A percentile compares a stretch with the other conserved stretches of the same genome.
Evolutionary conservation across 2,888 invertebrate genomes (phyloP).

Genomic region (Calliphora vomitoria): DNA sequence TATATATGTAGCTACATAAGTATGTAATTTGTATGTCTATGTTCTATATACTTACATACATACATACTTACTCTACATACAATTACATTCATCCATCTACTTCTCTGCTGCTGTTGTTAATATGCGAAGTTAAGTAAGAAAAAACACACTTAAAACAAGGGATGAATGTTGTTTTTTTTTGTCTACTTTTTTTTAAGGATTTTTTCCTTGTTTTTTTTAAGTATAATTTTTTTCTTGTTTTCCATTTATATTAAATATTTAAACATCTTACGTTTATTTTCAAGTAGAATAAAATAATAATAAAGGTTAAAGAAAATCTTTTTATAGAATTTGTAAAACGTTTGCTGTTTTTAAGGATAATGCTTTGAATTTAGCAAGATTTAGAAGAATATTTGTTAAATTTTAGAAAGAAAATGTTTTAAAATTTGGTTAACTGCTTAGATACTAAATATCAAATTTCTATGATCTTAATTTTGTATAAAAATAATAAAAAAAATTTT

Average conservation of each 20-base stretch:
- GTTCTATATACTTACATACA: background rate
- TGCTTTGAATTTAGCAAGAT: too few relatives aligned
- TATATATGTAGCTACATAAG: too few relatives aligned
- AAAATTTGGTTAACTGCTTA: too few relatives aligned
- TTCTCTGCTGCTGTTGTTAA: background rate
- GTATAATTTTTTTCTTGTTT: slow-evolving; percentile 14
- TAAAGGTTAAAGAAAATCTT: background rate
- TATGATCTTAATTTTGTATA: too few relatives aligned
- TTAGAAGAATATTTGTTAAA: too few relatives aligned
- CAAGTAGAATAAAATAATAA: background rate
- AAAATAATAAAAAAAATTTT: too few relatives aligned
- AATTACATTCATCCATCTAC: background rate
- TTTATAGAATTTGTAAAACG: background rate
- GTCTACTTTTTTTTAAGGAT: background rate
- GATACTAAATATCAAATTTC: too few relatives aligned
- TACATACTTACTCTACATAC: background rate
- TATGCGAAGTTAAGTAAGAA: slow-evolving; percentile 24
- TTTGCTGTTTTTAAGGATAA: background rate
- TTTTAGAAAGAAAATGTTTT: too few relatives aligned
- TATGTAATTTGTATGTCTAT: background rate
- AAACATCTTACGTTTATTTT: slow-evolving; percentile 46
- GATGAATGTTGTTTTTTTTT: slow-evolving; percentile 41
- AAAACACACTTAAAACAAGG: slow-evolving; percentile 44
- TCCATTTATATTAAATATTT: slow-evolving; percentile 55
- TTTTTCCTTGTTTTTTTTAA: slow-evolving; percentile 13